Evolutionary conservation across 2,113 vertebrate species (phyloP).

Genomic region (Apaloderma vittatum): DNA sequence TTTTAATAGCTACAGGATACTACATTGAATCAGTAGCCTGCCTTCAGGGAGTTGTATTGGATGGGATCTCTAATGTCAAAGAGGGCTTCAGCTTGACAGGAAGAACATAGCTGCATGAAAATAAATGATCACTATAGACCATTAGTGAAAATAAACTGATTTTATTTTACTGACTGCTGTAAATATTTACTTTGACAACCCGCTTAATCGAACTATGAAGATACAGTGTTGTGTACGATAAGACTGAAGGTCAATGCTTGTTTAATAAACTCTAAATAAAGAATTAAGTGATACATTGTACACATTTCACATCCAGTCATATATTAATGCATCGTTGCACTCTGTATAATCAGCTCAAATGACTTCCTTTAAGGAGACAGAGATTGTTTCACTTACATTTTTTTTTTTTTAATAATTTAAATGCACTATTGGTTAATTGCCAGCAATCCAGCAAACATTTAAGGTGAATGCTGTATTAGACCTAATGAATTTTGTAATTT

Average conservation of each 20-base stretch:
- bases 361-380: neutral
- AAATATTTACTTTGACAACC: conserved; percentile 69
- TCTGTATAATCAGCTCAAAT: conserved; percentile 46
- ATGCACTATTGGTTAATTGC: neutral
- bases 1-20: neutral
- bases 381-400: neutral
- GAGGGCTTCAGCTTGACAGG: neutral
- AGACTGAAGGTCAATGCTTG: conserved; percentile 52
- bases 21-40: neutral
- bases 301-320: conserved; percentile 44
- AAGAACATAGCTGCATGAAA: neutral
- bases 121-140: conserved; percentile 40
- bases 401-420: neutral
- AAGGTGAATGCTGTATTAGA: neutral
- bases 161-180: conserved; percentile 50
- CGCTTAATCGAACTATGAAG: conserved; percentile 14
- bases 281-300: conserved; percentile 53
- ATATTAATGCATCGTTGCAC: conserved; percentile 14
- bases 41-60: neutral
- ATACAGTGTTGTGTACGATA: conserved; percentile 45
- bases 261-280: conserved; percentile 72
- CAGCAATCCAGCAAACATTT: neutral
- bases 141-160: conserved; percentile 62
- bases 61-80: neutral
- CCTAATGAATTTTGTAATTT: neutral